Evolutionary conservation across 2,113 vertebrate genomes (phyloP).

Genomic region (Malurus cyaneus): DNA sequence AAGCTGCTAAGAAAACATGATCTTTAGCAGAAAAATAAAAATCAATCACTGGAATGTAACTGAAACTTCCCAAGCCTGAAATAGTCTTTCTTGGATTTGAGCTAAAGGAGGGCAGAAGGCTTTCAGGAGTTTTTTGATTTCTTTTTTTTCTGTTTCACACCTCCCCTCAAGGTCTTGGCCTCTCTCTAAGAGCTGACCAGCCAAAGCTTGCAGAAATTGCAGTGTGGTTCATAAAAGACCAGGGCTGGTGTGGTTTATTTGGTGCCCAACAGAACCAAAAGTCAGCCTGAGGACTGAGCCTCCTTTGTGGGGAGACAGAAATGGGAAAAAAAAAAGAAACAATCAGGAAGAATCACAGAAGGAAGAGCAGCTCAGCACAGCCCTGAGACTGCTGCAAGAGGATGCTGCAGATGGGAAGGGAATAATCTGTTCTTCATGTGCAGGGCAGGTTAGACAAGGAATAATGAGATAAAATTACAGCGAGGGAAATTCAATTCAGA

Average conservation of each 20-base stretch:
- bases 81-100: neutral
- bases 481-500: constrained; percentile 33
- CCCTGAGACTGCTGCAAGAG: neutral
- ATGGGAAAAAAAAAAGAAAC: neutral
- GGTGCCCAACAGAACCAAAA: neutral
- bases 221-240: neutral
- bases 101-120: neutral
- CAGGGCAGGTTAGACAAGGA: neutral
- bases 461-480: constrained; percentile 29
- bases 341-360: neutral
- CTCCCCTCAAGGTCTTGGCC: neutral
- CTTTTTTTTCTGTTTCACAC: neutral
- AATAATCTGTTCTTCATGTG: neutral
- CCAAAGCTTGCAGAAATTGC: neutral
- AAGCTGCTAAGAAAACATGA: neutral
- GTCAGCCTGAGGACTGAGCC: neutral
- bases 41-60: neutral
- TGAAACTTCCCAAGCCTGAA: neutral
- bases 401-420: constrained; percentile 22
- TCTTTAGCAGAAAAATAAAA: neutral
- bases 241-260: neutral
- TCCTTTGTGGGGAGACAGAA: neutral
- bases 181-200: neutral
- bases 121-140: neutral
- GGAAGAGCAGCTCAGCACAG: neutral